Percentiles rank a stretch among this genome's conserved stretches.
These are phyloP conservation scores for Sarcophaga bullata DNA, from an alignment of 1,140 invertebrate species.

Conservation along the genomic window DNA sequence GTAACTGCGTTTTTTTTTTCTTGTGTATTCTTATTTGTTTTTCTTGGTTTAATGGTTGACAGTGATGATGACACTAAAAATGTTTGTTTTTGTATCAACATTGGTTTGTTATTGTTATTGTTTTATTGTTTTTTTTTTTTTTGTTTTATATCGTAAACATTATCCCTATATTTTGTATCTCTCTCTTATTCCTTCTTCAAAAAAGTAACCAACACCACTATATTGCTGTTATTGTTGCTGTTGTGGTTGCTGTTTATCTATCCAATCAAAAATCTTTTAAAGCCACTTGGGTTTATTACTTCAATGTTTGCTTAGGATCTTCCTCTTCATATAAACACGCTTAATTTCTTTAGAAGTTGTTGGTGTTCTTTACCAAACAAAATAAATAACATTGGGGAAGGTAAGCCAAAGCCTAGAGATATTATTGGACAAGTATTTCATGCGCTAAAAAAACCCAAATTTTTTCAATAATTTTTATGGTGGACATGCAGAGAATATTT, in stretches of 20 bases:
- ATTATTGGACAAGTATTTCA: no score
- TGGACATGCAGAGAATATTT: no score
- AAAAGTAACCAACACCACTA: no score
- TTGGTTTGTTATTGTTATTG: background rate
- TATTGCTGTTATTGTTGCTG: background rate
- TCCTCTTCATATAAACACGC: background rate
- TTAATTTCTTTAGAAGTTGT: background rate
- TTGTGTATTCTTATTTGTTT: background rate
- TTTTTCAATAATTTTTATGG: no score
- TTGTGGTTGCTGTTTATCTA: background rate
- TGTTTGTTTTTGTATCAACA: slow-evolving; percentile 11
- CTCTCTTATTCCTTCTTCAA: background rate
- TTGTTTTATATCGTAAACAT: background rate
- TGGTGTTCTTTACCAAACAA: no score
- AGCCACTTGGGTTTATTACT: background rate
- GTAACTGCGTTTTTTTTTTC: no score
- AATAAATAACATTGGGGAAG: no score
- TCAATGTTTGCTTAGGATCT: slow-evolving; percentile 9
- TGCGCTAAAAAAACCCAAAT: no score
- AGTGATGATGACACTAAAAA: slow-evolving; percentile 3
- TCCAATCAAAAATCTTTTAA: background rate
- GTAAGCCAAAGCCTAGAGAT: no score
- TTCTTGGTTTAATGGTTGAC: background rate
- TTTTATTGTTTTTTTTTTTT: no score
- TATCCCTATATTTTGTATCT: background rate